Base-by-base conservation (phyloP, 2,888 invertebrate species). In the Ochropleura leucogaster region DNA sequence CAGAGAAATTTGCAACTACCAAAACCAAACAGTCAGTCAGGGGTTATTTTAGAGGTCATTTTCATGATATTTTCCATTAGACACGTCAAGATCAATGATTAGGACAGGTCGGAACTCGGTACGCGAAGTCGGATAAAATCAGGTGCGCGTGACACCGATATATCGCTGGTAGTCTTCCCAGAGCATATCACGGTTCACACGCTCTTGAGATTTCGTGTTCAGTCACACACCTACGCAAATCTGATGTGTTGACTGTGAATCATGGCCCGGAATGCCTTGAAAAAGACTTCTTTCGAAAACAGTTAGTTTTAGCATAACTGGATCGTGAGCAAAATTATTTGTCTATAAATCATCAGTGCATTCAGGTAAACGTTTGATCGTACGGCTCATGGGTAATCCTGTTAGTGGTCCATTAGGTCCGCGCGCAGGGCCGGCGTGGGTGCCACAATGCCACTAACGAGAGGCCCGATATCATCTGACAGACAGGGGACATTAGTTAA, bases 381-480 rank as follows among this genome's bases (percentile, higher is more conserved):
- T 89, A 90, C 88, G 83, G 86, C 89, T 89, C 90, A 91, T 92
- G 91, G 91, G 91, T 93, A 94, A 93, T 93, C 92, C 92, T 91
- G 93, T 91, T 93, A 90, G 91, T 86, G 89, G 82, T 91, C 90
- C 92, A 94, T 93, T 94, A 95, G 91, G 88, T 88, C 86, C 83
- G 83, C 78, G 87, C 88, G 76, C 85, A 87, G 88, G 89, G 87
- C 85, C 81, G 77, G 92, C 93, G 95, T 94, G 93, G 95, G 95
- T 92, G 94, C 93, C 91, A 94, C 95, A 95, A 94, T 94, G 91
- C 92, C 91, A 91, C 94, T 95, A 95, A 96, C 95, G 95, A 95
- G 93, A 87, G 85, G 83, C 83, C 90, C 89, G 95, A 94, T 94
- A 94, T 93, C 92, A 94, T 94, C 94, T 94, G 94, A 93, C 93